Conservation (phyloP, 2,113 vertebrate species). For the Crotalus tigris region DNA sequence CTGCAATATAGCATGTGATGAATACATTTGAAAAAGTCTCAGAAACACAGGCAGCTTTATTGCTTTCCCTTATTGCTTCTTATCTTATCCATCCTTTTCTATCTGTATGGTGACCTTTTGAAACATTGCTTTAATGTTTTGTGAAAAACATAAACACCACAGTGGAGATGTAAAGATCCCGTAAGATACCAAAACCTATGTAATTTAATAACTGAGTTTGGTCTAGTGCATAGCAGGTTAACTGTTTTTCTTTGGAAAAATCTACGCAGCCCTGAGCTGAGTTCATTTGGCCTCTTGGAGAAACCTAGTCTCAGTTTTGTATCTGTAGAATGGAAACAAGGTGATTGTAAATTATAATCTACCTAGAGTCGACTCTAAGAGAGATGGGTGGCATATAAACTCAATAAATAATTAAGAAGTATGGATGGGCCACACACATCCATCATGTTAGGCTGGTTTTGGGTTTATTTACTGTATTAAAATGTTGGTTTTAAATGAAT, state of each 20-base stretch:
- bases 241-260: not conserved
- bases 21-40: constrained; percentile 73
- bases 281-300: not conserved
- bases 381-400: not conserved
- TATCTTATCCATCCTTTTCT: constrained; percentile 73
- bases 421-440: not conserved
- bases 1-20: constrained; percentile 41
- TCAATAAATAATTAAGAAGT: not conserved
- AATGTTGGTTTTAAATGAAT: not conserved
- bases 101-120: constrained; percentile 73
- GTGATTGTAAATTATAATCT: not conserved
- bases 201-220: not conserved
- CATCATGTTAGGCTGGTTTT: not conserved
- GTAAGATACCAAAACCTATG: constrained; percentile 38
- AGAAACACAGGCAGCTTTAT: constrained; percentile 67
- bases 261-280: not conserved
- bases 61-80: constrained; percentile 68
- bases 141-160: constrained; percentile 60
- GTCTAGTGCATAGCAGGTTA: not conserved
- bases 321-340: constrained; percentile 11
- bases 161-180: not conserved
- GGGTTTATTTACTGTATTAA: not conserved
- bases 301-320: too few relatives aligned
- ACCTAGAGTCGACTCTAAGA: not conserved
- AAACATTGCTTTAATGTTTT: constrained; percentile 67